Percentiles rank a stretch among this genome's conserved stretches.
Evolutionary conservation across 2,113 vertebrate genomes (phyloP).

Genomic region (Cathartes aura): DNA sequence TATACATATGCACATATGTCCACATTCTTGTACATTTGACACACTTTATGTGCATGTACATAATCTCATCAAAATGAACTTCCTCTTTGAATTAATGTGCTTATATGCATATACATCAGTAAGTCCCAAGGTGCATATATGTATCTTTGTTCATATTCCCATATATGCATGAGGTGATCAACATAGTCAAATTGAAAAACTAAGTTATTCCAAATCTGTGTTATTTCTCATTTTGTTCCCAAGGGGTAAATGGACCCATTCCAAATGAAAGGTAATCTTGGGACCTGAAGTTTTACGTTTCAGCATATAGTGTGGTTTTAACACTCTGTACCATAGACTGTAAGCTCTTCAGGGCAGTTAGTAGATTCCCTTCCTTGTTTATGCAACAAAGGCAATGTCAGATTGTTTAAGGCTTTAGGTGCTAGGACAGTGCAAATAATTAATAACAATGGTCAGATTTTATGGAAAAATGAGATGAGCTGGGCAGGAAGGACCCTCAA

Average conservation of each 20-base stretch:
- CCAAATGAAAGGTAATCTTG: slow-evolving; percentile 62
- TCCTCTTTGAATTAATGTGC: slow-evolving; percentile 48
- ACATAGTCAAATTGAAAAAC: slow-evolving; percentile 47
- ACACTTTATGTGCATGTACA: not conserved
- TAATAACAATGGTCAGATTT: not conserved
- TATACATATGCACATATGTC: not conserved
- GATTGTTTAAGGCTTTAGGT: not conserved
- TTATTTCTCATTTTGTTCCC: slow-evolving; percentile 15
- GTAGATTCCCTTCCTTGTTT: not conserved
- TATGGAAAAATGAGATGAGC: not conserved
- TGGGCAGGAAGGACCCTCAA: not conserved
- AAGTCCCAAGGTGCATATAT: slow-evolving; percentile 25
- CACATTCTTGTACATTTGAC: not conserved
- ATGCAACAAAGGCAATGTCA: not conserved
- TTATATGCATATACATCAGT: not conserved
- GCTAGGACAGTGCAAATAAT: not conserved
- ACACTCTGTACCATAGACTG: not conserved
- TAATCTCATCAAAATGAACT: slow-evolving; percentile 23
- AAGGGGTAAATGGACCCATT: slow-evolving; percentile 5
- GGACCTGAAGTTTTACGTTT: slow-evolving; percentile 38
- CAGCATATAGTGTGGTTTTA: not conserved
- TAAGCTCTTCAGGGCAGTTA: not conserved
- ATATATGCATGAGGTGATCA: slow-evolving; percentile 34
- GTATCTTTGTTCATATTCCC: slow-evolving; percentile 39
- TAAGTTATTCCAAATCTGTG: not conserved